phyloP scores from a whole-genome alignment of 2,113 vertebrate species.

The Smithornis capensis region DNA sequence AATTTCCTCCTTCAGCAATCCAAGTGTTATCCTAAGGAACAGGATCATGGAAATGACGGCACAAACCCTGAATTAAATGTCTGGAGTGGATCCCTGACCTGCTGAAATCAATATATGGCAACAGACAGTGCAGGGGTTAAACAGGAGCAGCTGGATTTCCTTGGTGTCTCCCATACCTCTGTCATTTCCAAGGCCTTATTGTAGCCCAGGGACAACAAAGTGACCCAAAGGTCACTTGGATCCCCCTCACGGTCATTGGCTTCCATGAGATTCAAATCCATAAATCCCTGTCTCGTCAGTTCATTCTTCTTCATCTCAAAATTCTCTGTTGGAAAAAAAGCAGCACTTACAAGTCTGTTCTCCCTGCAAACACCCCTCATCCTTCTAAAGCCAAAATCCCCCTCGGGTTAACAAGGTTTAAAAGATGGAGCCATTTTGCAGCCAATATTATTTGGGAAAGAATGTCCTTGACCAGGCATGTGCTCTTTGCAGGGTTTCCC shows the following conservation, averaged over 20 bases:
- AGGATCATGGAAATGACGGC: neutral
- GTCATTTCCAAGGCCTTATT: constrained; percentile 85
- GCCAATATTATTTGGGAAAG: neutral
- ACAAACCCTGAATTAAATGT: neutral
- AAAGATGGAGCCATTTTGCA: neutral
- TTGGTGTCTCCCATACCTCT: constrained; percentile 72
- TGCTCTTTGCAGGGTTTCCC: neutral
- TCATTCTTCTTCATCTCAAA: constrained; percentile 94
- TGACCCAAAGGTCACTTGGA: constrained; percentile 88
- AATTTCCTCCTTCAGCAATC: neutral
- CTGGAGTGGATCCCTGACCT: neutral
- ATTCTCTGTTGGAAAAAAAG: constrained; percentile 75
- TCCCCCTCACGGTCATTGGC: constrained; percentile 87
- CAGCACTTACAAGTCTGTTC: neutral
- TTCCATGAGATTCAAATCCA: constrained; percentile 95
- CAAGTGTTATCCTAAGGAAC: neutral
- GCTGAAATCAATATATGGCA: neutral
- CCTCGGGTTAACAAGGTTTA: neutral
- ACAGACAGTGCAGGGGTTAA: neutral
- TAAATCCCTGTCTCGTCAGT: constrained; percentile 89
- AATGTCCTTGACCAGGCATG: neutral
- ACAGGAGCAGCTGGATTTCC: neutral
- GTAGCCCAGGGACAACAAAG: constrained; percentile 90
- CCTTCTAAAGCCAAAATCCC: neutral
- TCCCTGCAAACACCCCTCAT: neutral